A percentile compares a stretch with the other conserved stretches of the same genome.
These are phyloP conservation scores for Rhodeus uyekii DNA, from an alignment of 2,797 vertebrate species.

Conservation along the genomic window DNA sequence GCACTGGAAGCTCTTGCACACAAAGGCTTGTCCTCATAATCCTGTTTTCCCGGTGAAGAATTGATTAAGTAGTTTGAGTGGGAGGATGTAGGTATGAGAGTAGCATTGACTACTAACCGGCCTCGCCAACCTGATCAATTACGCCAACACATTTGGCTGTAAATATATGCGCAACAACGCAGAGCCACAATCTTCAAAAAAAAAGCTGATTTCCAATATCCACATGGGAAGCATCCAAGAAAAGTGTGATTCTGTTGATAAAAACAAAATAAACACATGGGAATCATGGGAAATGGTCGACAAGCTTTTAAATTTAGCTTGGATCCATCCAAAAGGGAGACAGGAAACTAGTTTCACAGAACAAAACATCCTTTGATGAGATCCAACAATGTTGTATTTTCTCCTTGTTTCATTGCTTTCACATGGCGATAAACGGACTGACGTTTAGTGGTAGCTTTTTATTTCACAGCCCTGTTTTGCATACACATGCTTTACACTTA, in stretches of 20 bases:
- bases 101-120: background rate
- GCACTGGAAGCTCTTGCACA: conserved; percentile 28
- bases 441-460: too few relatives aligned
- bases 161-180: conserved; percentile 24
- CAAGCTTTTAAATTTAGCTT: background rate
- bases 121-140: conserved; percentile 33
- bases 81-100: conserved; percentile 29
- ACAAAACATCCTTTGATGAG: background rate
- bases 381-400: background rate
- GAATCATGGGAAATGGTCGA: background rate
- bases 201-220: background rate
- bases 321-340: background rate
- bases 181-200: background rate
- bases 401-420: background rate
- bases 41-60: conserved; percentile 48
- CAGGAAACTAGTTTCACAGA: background rate
- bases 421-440: background rate
- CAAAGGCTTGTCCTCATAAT: conserved; percentile 41
- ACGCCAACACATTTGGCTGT: conserved; percentile 19
- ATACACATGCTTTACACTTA: too few relatives aligned
- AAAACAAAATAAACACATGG: background rate
- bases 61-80: conserved; percentile 30
- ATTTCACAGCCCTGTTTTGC: too few relatives aligned
- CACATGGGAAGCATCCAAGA: background rate
- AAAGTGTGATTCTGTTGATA: background rate